These are phyloP conservation scores for Polypterus senegalus DNA, from an alignment of 2,113 vertebrate genomes.

Conservation along the genomic window DNA sequence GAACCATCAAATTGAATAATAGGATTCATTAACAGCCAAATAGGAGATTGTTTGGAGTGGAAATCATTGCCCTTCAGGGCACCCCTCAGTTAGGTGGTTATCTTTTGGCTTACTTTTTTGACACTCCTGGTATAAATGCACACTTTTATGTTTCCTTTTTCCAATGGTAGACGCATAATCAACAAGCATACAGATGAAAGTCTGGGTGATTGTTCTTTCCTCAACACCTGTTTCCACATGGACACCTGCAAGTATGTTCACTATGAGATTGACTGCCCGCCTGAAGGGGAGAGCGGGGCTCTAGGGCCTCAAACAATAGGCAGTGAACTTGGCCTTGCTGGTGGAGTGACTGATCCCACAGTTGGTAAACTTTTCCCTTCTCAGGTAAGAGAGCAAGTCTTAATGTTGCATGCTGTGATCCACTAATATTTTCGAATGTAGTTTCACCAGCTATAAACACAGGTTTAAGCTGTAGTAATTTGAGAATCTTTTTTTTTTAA, in stretches of 20 bases:
- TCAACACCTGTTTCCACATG: slow-evolving; percentile 93
- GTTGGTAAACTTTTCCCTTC: slow-evolving; percentile 76
- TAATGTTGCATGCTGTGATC: background rate
- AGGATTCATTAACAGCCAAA: too few species aligned
- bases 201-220: slow-evolving; percentile 83
- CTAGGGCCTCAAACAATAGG: slow-evolving; percentile 42
- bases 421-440: too few species aligned
- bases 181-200: slow-evolving; percentile 87
- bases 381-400: slow-evolving; percentile 47
- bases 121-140: too few species aligned
- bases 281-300: slow-evolving; percentile 47
- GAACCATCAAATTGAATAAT: too few species aligned
- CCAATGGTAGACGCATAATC: slow-evolving; percentile 65
- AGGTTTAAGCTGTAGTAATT: too few species aligned
- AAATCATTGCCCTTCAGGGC: too few species aligned
- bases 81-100: too few species aligned
- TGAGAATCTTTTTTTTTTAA: too few species aligned
- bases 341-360: slow-evolving; percentile 57
- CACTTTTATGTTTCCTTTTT: background rate
- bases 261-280: slow-evolving; percentile 79
- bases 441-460: too few species aligned
- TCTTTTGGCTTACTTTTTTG: too few species aligned
- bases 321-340: slow-evolving; percentile 57
- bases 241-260: slow-evolving; percentile 90
- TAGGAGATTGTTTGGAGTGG: too few species aligned